Percentiles rank a stretch among this genome's conserved stretches.
Evolutionary conservation across 2,113 vertebrate species (phyloP).

Genomic region (Nanorana parkeri): DNA sequence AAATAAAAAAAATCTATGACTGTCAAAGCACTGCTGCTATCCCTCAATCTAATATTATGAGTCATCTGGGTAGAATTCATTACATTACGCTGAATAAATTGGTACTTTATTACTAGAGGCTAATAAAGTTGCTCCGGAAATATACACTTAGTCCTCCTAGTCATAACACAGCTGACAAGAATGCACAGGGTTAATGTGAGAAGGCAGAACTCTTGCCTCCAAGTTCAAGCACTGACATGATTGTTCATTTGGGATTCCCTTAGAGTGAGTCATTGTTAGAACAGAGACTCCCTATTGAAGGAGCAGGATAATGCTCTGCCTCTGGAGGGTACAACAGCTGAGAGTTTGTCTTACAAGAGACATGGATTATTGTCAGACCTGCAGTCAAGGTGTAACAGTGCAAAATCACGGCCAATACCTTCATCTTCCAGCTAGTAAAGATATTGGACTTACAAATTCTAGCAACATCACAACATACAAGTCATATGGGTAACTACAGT

Average conservation of each 20-base stretch:
- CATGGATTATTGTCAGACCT: constrained; percentile 50
- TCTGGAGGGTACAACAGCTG: constrained; percentile 69
- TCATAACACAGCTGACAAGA: constrained; percentile 29
- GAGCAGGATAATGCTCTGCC: constrained; percentile 70
- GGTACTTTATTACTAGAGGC: neutral
- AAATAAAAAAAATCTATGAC: no score
- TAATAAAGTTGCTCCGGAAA: constrained; percentile 9
- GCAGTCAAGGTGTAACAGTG: constrained; percentile 26
- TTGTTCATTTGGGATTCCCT: constrained; percentile 85
- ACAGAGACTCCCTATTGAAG: constrained; percentile 64
- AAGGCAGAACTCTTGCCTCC: constrained; percentile 51
- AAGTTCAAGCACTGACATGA: constrained; percentile 67
- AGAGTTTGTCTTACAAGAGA: constrained; percentile 63
- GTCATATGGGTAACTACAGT: neutral
- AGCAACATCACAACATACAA: neutral
- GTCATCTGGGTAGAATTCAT: neutral
- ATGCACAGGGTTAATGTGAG: constrained; percentile 64
- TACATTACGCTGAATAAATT: neutral
- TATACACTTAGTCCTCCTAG: neutral
- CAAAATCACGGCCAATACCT: constrained; percentile 4
- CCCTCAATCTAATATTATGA: no score
- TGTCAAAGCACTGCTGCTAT: no score
- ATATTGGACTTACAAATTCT: no score
- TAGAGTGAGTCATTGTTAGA: constrained; percentile 77
- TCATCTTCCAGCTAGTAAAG: neutral